These are phyloP conservation scores for Drosophila sproati DNA, from an alignment of 1,140 invertebrate species.

Conservation along the genomic window DNA sequence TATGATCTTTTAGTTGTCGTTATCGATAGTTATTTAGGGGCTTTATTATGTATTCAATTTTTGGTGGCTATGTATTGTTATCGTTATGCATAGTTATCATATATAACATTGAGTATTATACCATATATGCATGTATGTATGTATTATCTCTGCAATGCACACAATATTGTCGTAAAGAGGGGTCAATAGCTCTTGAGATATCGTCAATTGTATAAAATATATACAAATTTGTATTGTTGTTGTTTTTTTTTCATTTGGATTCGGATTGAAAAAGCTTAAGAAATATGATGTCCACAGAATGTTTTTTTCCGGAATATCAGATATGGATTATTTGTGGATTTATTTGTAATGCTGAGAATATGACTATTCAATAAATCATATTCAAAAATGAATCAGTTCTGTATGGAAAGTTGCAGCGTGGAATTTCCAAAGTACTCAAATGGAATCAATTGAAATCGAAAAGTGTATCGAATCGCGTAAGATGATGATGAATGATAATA, in stretches of 20 bases:
- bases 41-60: constrained; percentile 52
- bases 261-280: too few species aligned
- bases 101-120: constrained; percentile 18
- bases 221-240: too few species aligned
- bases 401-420: neutral
- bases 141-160: neutral
- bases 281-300: too few species aligned
- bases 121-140: constrained; percentile 8
- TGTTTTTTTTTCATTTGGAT: too few species aligned
- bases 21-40: constrained; percentile 59
- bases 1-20: constrained; percentile 44
- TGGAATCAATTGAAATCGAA: neutral
- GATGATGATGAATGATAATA: neutral
- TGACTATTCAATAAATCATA: neutral
- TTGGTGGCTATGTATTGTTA: constrained; percentile 56
- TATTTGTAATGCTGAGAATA: too few species aligned
- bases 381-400: neutral
- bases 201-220: neutral
- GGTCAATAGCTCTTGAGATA: constrained; percentile 17
- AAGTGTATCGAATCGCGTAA: neutral
- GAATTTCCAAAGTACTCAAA: neutral
- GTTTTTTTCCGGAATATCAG: too few species aligned
- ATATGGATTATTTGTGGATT: too few species aligned
- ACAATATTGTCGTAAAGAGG: neutral
- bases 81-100: constrained; percentile 51